Conservation (phyloP, 2,888 invertebrate species). For the Orchesella flavescens region DNA sequence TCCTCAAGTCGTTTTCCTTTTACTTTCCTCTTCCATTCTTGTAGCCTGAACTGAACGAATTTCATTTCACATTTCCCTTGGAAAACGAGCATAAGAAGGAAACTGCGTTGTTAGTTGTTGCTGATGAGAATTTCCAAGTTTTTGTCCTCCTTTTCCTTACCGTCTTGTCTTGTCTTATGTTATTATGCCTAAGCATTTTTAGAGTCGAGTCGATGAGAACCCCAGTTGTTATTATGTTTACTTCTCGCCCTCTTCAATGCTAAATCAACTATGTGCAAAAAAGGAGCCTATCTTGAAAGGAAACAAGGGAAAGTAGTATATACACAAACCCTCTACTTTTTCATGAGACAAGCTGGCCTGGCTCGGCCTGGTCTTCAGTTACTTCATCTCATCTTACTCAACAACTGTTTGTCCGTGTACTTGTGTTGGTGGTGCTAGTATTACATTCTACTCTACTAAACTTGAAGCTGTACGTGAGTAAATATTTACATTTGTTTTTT, state of each 20-base stretch:
- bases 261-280: constrained; percentile 48
- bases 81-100: neutral
- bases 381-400: constrained; percentile 53
- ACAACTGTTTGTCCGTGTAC: constrained; percentile 45
- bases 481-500: constrained; percentile 57
- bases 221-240: constrained; percentile 42
- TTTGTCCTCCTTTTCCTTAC: constrained; percentile 12
- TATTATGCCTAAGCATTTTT: too few species aligned
- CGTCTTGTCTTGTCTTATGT: neutral
- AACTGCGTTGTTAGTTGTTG: neutral
- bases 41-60: too few species aligned
- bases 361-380: constrained; percentile 38
- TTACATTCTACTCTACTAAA: constrained; percentile 41
- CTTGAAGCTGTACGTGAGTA: constrained; percentile 38
- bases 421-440: constrained; percentile 38
- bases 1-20: constrained; percentile 30
- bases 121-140: constrained; percentile 34
- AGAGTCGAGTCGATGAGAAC: constrained; percentile 8
- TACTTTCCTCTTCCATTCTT: constrained; percentile 1
- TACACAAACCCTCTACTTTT: neutral
- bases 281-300: constrained; percentile 12
- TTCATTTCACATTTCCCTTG: neutral
- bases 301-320: constrained; percentile 22
- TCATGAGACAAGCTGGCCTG: neutral
- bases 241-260: constrained; percentile 55